Evolutionary conservation across 2,888 invertebrate genomes (phyloP), one percentile per base, ranked within the genome.

Genomic region (Proisotoma minuta): DNA sequence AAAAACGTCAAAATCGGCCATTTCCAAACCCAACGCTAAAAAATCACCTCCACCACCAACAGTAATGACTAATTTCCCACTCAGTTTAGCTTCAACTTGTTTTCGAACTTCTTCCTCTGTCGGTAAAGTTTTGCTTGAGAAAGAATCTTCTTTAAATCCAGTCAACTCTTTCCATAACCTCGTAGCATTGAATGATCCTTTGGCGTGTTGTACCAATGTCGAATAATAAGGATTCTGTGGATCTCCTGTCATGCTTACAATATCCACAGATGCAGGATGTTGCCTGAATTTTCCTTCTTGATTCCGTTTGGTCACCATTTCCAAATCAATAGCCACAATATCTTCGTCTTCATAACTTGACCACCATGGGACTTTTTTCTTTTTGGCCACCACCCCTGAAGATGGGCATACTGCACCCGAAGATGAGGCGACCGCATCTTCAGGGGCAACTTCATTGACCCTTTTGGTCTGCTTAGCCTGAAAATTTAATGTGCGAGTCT

Each of bases 1-100:
- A 20, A 57, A 57, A 26, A 5, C 5, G 48, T 57, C 57, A 22
- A 28, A 47, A 8, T 50, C 24, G 27, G 18, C 56, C 40, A 40
- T 56, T 10, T 22, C 24, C 12, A 56, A 40, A 2, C 24, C 40
- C 4, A 56, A 22, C 10, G 40, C 39, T n/a, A 5, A 5, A 56
- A 20, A 56, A 24, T 56, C 56, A 22, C 15, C 23, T 5, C 4
- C 20, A 4, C 56, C 56, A n/a, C 40, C 40, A 20, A 22, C 3
- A 2, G 40, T 40, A 4, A 56, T 40, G 12, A 56, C 56, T 12
- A 56, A 22, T n/a, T 56, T 56, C 4, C 22, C 40, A 3, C 23
- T 8, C 20, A 56, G 40, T 20, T 39, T 8, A 4, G 34, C 40
- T 4, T 20, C 8, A 15, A 56, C 40, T 40, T 40, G 22, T 4